A percentile compares a stretch with the other conserved stretches of the same genome.
Evolutionary conservation across 2,113 vertebrate species (phyloP).

Genomic region (Oreochromis spilurus): DNA sequence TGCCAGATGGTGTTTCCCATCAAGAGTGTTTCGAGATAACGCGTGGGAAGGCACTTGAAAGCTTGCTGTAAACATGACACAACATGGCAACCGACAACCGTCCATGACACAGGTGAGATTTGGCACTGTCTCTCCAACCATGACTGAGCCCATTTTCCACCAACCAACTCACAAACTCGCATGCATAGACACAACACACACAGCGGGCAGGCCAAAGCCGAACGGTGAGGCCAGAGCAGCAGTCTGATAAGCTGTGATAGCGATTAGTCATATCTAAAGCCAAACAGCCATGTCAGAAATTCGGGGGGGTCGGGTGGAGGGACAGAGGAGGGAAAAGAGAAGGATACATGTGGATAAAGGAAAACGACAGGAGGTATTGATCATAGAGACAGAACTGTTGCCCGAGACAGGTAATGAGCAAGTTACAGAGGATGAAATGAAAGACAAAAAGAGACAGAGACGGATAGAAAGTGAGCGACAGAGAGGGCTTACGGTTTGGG

Average conservation of each 20-base stretch:
- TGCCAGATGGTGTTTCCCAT: not conserved
- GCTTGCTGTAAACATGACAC: not conserved
- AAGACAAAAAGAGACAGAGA: not conserved
- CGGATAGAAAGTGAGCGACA: not conserved
- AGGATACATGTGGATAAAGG: constrained; percentile 23
- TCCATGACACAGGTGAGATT: not conserved
- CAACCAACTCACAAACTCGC: not conserved
- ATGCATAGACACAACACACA: not conserved
- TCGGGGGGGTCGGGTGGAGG: not conserved
- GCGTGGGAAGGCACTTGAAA: not conserved
- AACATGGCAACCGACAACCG: not conserved
- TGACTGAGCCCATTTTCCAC: constrained; percentile 42
- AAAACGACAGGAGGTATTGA: constrained; percentile 34
- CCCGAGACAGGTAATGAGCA: constrained; percentile 42
- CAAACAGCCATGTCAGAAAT: constrained; percentile 53
- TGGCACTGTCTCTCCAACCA: constrained; percentile 25
- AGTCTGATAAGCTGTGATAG: constrained; percentile 60
- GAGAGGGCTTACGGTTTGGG: not conserved
- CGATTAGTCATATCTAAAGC: constrained; percentile 59
- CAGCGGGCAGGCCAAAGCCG: not conserved
- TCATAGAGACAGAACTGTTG: constrained; percentile 38
- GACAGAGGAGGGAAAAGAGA: not conserved
- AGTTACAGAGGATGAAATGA: constrained; percentile 14
- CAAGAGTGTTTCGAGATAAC: not conserved
- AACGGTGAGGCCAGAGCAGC: constrained; percentile 30